Base-by-base conservation (phyloP, 2,888 invertebrate species). In the Ceramica pisi region DNA sequence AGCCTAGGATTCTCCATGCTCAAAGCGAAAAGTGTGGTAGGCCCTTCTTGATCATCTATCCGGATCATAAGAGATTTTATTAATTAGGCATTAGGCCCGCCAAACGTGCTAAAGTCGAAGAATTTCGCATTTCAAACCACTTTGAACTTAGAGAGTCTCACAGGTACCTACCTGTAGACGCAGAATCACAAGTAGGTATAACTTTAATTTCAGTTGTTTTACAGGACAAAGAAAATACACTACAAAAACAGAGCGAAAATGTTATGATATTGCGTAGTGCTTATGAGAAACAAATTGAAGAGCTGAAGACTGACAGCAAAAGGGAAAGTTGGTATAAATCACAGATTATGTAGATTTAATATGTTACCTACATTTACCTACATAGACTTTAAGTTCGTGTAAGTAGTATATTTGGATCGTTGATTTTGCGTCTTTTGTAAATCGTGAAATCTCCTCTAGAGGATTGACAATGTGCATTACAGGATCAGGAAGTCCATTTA, bases 201-300 rank as follows among this genome's bases (percentile, higher is more conserved):
- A 50, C 50, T 21, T 21, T 4, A 31, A 23, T 16, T 23, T 44
- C 2, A 46, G 8, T 31, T 44, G 41, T 9, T 56, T 70, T 74
- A 59, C 83, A 95, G 96, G 95, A 95, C 51, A 95, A 92, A 86
- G 92, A 93, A 82, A 88, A 84, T 71, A 70, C 89, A n/a, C 41
- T 86, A 35, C 85, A 88, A 67, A 91, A 88, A 77, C 91, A 93
- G 46, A 90, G 90, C 50, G 91, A 92, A 73, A 88, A 80, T 63
- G 62, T 93, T 1, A 74, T 74, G 14, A 92, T 92, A 78, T 68
- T 95, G 75, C 90, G 88, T 50, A 90, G 83, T 60, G 76, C 84
- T n/a, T 90, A 93, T 70, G 92, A 94, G 75, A 90, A 90, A 71
- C 88, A 92, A 66, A 87, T 95, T 35, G 91, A 94, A 71, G 92